These are phyloP conservation scores for Sebastes melanostomus DNA, from an alignment of 2,797 vertebrate species.

Conservation along the genomic window DNA sequence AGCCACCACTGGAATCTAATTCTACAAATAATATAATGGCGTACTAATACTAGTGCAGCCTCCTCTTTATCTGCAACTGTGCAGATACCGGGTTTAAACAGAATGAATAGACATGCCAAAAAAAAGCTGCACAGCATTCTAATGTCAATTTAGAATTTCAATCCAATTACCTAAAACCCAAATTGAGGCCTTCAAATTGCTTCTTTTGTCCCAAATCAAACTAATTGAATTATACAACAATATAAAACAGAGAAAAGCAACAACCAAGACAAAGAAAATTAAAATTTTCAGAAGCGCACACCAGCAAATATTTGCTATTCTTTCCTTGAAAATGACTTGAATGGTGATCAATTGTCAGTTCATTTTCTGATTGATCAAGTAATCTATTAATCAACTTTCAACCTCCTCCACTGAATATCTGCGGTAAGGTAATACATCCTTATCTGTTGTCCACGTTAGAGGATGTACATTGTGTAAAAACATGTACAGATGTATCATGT, in stretches of 20 bases:
- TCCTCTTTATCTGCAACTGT: too few relatives aligned
- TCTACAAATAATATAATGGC: too few relatives aligned
- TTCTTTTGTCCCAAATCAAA: background rate
- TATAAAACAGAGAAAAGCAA: background rate
- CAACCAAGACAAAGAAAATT: background rate
- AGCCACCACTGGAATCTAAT: too few relatives aligned
- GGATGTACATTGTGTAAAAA: background rate
- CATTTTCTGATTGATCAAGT: background rate
- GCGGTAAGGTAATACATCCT: background rate
- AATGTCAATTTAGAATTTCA: too few relatives aligned
- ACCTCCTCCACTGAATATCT: background rate
- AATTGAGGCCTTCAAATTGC: background rate
- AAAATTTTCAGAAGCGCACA: background rate
- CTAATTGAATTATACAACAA: background rate
- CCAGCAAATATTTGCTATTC: background rate
- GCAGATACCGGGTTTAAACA: too few relatives aligned
- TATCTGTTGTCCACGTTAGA: background rate
- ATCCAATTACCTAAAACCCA: background rate
- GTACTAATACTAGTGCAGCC: too few relatives aligned
- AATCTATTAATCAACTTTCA: background rate
- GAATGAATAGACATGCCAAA: too few relatives aligned
- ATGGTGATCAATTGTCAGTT: background rate
- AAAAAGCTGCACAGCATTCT: too few relatives aligned
- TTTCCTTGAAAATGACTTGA: background rate
- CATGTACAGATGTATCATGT: background rate